Base-by-base conservation (phyloP, 2,797 vertebrate species). In the Vespertilio murinus region DNA sequence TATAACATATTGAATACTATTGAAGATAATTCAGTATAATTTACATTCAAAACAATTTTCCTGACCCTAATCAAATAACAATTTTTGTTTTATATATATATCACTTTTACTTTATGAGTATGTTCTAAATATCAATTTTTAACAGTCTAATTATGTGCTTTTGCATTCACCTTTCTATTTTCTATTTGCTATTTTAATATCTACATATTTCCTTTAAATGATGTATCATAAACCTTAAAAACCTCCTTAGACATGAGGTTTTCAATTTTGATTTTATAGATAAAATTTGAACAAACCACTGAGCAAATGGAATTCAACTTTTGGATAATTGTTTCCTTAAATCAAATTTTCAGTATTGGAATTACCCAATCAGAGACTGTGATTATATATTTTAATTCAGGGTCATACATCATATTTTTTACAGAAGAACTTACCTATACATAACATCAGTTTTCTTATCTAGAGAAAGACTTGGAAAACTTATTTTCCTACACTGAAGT, bases 381-480 rank as follows among this genome's bases (percentile, higher is more conserved):
- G 25, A n/a, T 86, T 25, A 74, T 30, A 40, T 35, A 75, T 84
- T 89, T 93, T 93, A 9, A 91, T 83, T 89, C 86, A 18, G 40
- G 3, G 25, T 49, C 64, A 80, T 78, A 40, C 0, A 17, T 13
- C 20, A 18, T 71, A 35, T 33, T 88, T 6, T 81, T 95, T 78
- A 67, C 40, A 70, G 90, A 91, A 12, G 25, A 77, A 52, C n/a
- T 38, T 87, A 52, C 1, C 17, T 33, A 42, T n/a, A 13, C 0
- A 3, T 74, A 74, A 49, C 13, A 33, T 0, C 2, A 56, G 22
- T 4, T 59, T 85, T 85, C n/a, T 85, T 88, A 81, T 40, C 61
- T 33, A 79, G 23, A 28, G 38, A 86, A 88, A 91, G 3, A 82
- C 49, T 38, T 35, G 1, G 8, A 69, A 71, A 81, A 40, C 4